Conservation (phyloP, 2,888 invertebrate species). For the Tillus elongatus region DNA sequence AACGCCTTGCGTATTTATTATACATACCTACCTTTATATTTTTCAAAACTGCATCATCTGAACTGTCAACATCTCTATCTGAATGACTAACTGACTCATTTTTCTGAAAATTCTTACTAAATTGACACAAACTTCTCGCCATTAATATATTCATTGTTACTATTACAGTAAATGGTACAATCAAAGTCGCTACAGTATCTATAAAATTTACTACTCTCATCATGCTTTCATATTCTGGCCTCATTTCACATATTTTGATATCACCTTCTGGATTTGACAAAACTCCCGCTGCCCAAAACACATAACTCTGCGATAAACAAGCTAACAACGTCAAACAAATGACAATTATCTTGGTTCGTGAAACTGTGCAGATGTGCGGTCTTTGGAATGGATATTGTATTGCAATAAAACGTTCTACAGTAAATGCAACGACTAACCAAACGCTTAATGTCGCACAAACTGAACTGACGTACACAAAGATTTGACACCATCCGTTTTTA, state of each 20-base stretch:
- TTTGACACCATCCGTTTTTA: constrained; percentile 48
- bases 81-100: no score
- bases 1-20: no score
- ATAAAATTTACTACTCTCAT: constrained; percentile 50
- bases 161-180: constrained; percentile 52
- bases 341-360: constrained; percentile 49
- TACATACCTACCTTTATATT: no score
- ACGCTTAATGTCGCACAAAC: constrained; percentile 55
- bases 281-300: constrained; percentile 37
- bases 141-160: constrained; percentile 57
- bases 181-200: constrained; percentile 54
- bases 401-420: constrained; percentile 59
- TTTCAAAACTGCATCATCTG: no score
- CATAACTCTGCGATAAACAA: constrained; percentile 34
- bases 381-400: constrained; percentile 53
- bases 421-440: constrained; percentile 62
- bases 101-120: constrained; percentile 37
- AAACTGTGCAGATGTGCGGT: constrained; percentile 52
- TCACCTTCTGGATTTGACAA: constrained; percentile 32
- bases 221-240: constrained; percentile 43
- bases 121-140: constrained; percentile 45
- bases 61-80: no score
- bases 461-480: constrained; percentile 34
- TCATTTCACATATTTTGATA: constrained; percentile 49
- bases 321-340: constrained; percentile 41